phyloP scores from a whole-genome alignment of 2,888 invertebrate genomes.

The Rhogogaster chlorosoma region DNA sequence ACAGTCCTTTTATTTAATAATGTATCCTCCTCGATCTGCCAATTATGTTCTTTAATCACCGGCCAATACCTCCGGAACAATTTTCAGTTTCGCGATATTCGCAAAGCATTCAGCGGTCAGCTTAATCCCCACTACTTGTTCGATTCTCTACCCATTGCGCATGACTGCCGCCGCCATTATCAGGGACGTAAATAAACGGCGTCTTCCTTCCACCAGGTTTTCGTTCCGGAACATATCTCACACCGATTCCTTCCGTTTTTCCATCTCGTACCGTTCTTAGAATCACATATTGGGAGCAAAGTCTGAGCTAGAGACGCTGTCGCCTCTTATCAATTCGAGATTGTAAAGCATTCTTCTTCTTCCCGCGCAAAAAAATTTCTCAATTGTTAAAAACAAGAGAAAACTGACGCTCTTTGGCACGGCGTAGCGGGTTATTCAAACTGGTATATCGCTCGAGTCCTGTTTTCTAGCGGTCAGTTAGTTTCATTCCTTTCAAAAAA shows the following conservation, averaged over 20 bases:
- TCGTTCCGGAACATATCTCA: neutral
- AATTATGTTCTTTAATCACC: constrained; percentile 14
- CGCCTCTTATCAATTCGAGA: neutral
- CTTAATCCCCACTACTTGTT: constrained; percentile 70
- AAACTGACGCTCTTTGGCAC: neutral
- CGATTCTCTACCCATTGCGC: constrained; percentile 68
- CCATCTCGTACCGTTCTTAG: neutral
- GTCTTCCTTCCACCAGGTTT: neutral
- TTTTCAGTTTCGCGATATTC: constrained; percentile 54
- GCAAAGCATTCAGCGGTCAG: constrained; percentile 65
- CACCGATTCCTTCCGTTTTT: neutral
- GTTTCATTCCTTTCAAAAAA: neutral
- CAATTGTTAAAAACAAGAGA: neutral
- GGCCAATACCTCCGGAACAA: constrained; percentile 14
- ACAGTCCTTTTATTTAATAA: constrained; percentile 8
- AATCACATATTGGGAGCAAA: neutral
- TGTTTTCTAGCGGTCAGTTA: neutral
- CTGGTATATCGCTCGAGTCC: neutral
- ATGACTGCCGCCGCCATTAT: constrained; percentile 55
- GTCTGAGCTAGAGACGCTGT: neutral
- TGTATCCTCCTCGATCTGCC: neutral
- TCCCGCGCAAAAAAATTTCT: neutral
- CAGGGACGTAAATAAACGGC: constrained; percentile 57
- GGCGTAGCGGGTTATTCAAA: neutral
- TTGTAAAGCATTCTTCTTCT: neutral